A percentile compares a stretch with the other conserved stretches of the same genome.
Conservation (phyloP, 2,113 vertebrate species). For the Litocranius walleri region DNA sequence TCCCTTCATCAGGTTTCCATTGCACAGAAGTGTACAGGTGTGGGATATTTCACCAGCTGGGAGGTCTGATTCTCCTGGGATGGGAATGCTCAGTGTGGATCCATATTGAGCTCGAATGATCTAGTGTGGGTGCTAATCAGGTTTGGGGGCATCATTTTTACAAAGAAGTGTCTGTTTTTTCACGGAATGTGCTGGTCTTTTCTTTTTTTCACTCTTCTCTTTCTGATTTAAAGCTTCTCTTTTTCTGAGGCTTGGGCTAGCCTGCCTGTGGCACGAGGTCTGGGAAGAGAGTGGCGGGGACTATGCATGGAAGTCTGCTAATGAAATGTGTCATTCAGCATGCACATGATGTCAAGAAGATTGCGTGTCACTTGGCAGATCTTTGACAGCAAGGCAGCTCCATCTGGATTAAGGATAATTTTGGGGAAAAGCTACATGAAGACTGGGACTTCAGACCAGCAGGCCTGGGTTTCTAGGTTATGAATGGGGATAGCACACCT, state of each 20-base stretch:
- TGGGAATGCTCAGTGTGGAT: not conserved
- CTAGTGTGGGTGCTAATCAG: not conserved
- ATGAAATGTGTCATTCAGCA: constrained; percentile 35
- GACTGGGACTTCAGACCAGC: not conserved
- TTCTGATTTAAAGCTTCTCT: not conserved
- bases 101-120: not conserved
- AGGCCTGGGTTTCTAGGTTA: not conserved
- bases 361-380: constrained; percentile 45
- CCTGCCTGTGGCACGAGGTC: not conserved
- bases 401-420: constrained; percentile 52
- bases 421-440: not conserved
- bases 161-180: not conserved
- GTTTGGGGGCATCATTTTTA: not conserved
- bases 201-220: not conserved
- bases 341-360: not conserved
- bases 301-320: not conserved
- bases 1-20: not conserved
- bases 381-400: constrained; percentile 45
- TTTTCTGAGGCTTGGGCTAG: not conserved
- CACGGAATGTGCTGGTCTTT: not conserved
- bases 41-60: not conserved
- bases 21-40: not conserved
- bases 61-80: not conserved
- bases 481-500: not conserved
- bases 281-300: not conserved